phyloP scores from a whole-genome alignment of 2,888 invertebrate genomes.

The Allophyes oxyacanthae region DNA sequence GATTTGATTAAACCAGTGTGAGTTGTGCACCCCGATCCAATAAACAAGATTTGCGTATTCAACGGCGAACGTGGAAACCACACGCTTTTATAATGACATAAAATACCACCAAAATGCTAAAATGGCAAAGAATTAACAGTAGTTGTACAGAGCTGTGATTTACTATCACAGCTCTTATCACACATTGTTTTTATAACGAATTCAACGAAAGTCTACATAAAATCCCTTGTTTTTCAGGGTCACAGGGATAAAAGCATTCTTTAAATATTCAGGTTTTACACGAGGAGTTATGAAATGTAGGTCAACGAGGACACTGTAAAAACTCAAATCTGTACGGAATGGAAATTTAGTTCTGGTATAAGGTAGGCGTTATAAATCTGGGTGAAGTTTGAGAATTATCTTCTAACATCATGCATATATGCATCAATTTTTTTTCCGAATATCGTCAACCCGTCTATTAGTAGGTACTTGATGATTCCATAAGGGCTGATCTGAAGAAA shows the following conservation, averaged over 20 bases:
- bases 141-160: no score
- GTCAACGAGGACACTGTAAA: conserved; percentile 18
- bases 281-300: conserved; percentile 27
- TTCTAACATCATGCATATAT: neutral
- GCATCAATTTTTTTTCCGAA: conserved; percentile 1
- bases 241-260: conserved; percentile 21
- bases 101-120: no score
- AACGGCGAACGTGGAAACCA: no score
- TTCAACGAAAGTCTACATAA: neutral
- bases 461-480: neutral
- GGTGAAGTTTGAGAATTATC: neutral
- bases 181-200: neutral
- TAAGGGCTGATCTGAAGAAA: neutral
- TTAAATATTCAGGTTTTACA: conserved; percentile 18
- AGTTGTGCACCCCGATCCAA: no score
- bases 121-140: no score
- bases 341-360: conserved; percentile 11
- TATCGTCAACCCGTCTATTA: neutral
- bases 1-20: no score
- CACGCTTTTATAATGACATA: no score
- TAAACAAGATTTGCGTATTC: no score
- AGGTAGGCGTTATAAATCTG: neutral
- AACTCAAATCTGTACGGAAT: conserved; percentile 4
- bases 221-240: conserved; percentile 6
- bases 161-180: no score